phyloP scores from a whole-genome alignment of 2,888 invertebrate genomes.

The Disparrhopalites patrizii region DNA sequence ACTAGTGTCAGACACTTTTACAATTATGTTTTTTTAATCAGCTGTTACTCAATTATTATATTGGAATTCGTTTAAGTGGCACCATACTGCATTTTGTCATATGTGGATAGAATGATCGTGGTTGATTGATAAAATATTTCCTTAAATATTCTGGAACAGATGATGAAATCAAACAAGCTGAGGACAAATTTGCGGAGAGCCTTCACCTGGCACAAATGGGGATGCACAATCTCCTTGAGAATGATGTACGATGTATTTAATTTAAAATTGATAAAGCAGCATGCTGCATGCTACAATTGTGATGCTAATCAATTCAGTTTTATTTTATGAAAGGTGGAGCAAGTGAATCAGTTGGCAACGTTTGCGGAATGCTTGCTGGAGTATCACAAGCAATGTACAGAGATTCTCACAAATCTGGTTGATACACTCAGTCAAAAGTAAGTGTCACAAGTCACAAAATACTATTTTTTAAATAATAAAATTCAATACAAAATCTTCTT shows the following conservation, averaged over 20 bases:
- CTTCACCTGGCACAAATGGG: slow-evolving; percentile 95
- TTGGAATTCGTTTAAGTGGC: too few relatives aligned
- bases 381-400: slow-evolving; percentile 94
- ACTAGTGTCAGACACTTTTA: too few relatives aligned
- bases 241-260: slow-evolving; percentile 70
- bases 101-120: too few relatives aligned
- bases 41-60: too few relatives aligned
- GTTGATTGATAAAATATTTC: too few relatives aligned
- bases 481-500: too few relatives aligned
- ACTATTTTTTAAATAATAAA: too few relatives aligned
- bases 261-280: slow-evolving; percentile 5
- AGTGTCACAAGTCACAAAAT: too few relatives aligned
- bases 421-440: slow-evolving; percentile 83
- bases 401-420: slow-evolving; percentile 78
- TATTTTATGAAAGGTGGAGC: slow-evolving; percentile 73
- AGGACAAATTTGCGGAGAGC: slow-evolving; percentile 99
- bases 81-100: too few relatives aligned
- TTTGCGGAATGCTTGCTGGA: slow-evolving; percentile 93
- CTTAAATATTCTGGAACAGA: too few relatives aligned
- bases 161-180: slow-evolving; percentile 94
- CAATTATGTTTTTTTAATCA: too few relatives aligned
- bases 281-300: background rate
- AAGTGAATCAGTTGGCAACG: slow-evolving; percentile 93
- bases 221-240: slow-evolving; percentile 97
- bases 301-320: background rate